Percentiles rank a stretch among this genome's conserved stretches.
Conservation (phyloP, 2,797 vertebrate species). For the Brotula barbata region DNA sequence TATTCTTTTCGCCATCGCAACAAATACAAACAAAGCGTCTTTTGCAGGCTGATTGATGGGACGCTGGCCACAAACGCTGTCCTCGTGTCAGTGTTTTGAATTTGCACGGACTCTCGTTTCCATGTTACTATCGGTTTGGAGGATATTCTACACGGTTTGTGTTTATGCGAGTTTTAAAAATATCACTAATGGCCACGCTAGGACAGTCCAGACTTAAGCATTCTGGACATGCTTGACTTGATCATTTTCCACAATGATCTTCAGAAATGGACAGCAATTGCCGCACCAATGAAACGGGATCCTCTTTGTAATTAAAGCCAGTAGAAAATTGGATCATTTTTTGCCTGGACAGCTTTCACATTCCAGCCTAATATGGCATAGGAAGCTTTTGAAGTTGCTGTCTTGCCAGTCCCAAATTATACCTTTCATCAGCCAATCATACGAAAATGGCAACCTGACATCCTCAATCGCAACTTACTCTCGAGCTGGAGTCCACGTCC, state of each 20-base stretch:
- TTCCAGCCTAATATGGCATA: constrained; percentile 77
- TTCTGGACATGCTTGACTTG: constrained; percentile 70
- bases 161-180: constrained; percentile 48
- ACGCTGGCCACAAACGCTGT: constrained; percentile 25
- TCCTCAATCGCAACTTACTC: constrained; percentile 65
- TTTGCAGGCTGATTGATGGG: constrained; percentile 23
- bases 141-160: constrained; percentile 27
- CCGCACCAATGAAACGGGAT: constrained; percentile 76
- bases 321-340: constrained; percentile 80
- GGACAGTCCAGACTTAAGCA: constrained; percentile 54
- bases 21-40: constrained; percentile 43
- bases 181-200: constrained; percentile 44
- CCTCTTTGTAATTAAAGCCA: constrained; percentile 80
- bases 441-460: constrained; percentile 74
- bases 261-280: constrained; percentile 72
- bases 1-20: constrained; percentile 46
- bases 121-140: constrained; percentile 25
- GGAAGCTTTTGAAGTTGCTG: constrained; percentile 75
- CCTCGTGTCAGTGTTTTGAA: too few relatives aligned
- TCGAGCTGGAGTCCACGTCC: constrained; percentile 61
- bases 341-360: constrained; percentile 79
- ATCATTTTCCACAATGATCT: constrained; percentile 71
- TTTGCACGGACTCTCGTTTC: constrained; percentile 6
- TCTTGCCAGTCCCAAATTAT: constrained; percentile 75
- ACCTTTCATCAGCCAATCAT: constrained; percentile 80